Evolutionary conservation across 2,113 vertebrate genomes (phyloP), one percentile per base, ranked within the genome.

Genomic region (Scomber scombrus): DNA sequence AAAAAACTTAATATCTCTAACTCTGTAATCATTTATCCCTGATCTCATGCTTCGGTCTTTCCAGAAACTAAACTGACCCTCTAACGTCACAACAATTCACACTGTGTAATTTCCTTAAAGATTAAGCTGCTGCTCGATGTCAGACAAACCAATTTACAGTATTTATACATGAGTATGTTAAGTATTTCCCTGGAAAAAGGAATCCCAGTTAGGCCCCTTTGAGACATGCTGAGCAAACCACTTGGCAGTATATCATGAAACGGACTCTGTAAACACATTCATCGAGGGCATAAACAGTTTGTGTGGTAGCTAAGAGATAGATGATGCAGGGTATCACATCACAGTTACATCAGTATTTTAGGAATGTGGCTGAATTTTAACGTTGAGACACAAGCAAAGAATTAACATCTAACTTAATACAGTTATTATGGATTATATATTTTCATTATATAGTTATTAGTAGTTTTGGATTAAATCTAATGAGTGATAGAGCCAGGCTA

Each of bases 261-360:
- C 16, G n/a, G 46, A 29, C 3, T 0, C 14, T 52, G 73, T 79
- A 84, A 88, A 81, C 88, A 90, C 64, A 46, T 29, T 21, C 56
- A 15, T 13, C 5, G 47, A 65, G n/a, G 50, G 19, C 9, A 31
- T 68, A 78, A 89, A 86, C 82, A 75, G 47, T 67, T 31, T 75
- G 45, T 1, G 11, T 69, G 65, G 55, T 57, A 46, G 69, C 52
- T 45, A 10, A 50, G 72, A 72, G 82, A 85, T 19, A 40, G n/a
- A 73, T 55, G 46, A 65, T 69, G 2, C 10, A 40, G 3, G 21
- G 4, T 2, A 52, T 69, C 18, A 29, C 57, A 3, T 64, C 62
- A 40, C 31, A 13, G 31, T 51, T 31, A 56, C 56, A 11, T 21
- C 80, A 71, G 19, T 46, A 80, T 67, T 19, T 46, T 14, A 19